Evolutionary conservation across 2,888 invertebrate species (phyloP), one percentile per base, ranked within the genome.

Genomic region (Andrena fulva): DNA sequence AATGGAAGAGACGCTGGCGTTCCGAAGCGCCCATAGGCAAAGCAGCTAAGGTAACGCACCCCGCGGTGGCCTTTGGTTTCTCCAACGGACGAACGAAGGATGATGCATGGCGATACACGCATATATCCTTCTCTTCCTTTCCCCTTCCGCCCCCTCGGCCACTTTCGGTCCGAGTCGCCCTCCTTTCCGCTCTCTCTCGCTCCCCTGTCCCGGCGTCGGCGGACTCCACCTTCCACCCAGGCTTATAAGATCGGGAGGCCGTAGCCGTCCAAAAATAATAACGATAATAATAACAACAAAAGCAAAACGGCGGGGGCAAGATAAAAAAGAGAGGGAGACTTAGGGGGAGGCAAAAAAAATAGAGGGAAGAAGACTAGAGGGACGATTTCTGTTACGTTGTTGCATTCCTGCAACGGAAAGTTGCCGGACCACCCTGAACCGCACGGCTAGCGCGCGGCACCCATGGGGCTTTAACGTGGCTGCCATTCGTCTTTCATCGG

Each of bases 101-200:
- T 94, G 94, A 94, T 94, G 92, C 91, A 94, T 94, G 93, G 94
- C 93, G 92, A 92, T 93, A 92, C 93, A 92, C 92, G 91, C 91
- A 92, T 91, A 91, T 91, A 90, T 90, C 87, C 87, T 85, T 86
- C 87, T 86, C 82, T 52, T 79, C 87, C 84, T 82, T 81, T 85
- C 79, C 64, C 82, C 80, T 79, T 54, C 80, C 77, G 20, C n/a
- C 48, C 16, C 48, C 56, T 27, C 56, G 56, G 24, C 56, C 56
- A 56, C 56, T 56, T 56, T 27, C 12, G 56, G 50, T 79, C 71
- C 73, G 79, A 68, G 76, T 80, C 56, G 16, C 66, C 79, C 78
- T 68, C 74, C 74, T 73, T 31, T 59, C 16, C 20, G 29, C 67
- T 59, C 60, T 42, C 63, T 20, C 69, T 79, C 74, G 10, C 12